Percentiles rank a stretch among this genome's conserved stretches.
These are phyloP conservation scores for Bombus cullumanus DNA, from an alignment of 1,140 invertebrate species.

Conservation along the genomic window DNA sequence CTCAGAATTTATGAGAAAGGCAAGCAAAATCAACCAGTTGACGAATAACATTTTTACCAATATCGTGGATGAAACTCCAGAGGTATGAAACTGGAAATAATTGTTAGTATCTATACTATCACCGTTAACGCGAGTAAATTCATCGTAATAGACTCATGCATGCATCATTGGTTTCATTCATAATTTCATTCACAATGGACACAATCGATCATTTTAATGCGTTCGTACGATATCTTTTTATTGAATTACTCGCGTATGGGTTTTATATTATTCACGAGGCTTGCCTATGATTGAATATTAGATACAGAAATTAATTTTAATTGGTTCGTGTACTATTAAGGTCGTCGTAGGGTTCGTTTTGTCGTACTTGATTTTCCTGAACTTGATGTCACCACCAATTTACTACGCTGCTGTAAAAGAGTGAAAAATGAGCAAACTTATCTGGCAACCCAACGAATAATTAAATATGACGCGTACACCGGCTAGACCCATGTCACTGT, in stretches of 20 bases:
- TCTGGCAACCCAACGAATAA: conserved; percentile 52
- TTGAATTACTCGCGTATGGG: background rate
- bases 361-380: background rate
- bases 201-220: background rate
- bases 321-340: background rate
- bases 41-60: background rate
- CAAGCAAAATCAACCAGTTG: background rate
- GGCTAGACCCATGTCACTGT: background rate
- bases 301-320: background rate
- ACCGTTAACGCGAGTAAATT: background rate
- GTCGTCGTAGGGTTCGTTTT: background rate
- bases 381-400: background rate
- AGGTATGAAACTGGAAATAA: background rate
- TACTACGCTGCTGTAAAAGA: background rate
- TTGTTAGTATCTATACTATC: background rate
- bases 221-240: background rate
- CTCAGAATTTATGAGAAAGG: background rate
- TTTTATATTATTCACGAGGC: background rate
- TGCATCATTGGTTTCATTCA: no score
- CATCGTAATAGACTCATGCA: background rate
- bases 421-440: conserved; percentile 29
- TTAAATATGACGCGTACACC: conserved; percentile 59
- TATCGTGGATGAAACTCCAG: background rate
- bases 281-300: no score
- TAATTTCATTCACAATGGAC: background rate